Conservation (phyloP, 2,797 vertebrate genomes). For the Borostomias antarcticus region DNA sequence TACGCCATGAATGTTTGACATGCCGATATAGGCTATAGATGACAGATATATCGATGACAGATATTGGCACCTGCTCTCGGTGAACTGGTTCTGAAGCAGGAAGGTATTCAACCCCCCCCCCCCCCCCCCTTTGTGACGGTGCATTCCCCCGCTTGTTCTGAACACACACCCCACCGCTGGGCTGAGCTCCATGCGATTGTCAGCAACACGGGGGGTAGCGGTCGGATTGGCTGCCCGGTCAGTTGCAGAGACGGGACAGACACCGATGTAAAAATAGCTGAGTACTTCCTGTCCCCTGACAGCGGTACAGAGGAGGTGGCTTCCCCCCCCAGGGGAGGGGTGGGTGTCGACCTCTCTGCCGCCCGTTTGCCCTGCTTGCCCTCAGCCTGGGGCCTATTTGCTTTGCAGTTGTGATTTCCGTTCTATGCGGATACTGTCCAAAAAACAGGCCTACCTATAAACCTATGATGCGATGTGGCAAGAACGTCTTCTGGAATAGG, state of each 20-base stretch:
- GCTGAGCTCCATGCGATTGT: conserved; percentile 18
- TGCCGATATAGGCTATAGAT: neutral
- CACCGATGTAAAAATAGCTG: conserved; percentile 62
- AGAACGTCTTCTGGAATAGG: too few species aligned
- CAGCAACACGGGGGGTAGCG: conserved; percentile 25
- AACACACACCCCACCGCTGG: conserved; percentile 12
- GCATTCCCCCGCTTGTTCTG: neutral
- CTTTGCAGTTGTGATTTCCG: too few species aligned
- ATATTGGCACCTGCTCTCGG: neutral
- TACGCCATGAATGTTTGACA: neutral
- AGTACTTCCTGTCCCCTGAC: conserved; percentile 43
- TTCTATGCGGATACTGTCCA: too few species aligned
- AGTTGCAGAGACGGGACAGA: conserved; percentile 47
- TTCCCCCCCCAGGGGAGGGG: conserved; percentile 31
- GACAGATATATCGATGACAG: conserved; percentile 11
- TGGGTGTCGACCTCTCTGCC: conserved; percentile 34
- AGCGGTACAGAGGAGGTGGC: conserved; percentile 15
- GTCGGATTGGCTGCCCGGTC: conserved; percentile 19
- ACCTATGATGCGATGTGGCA: too few species aligned
- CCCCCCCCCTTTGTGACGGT: conserved; percentile 8
- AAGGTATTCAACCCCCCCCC: conserved; percentile 3
- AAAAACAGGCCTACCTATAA: too few species aligned
- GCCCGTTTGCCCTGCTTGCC: conserved; percentile 34
- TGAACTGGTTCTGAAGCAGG: neutral
- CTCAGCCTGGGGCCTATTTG: too few species aligned